These are phyloP conservation scores for Andrena bicolor DNA, from an alignment of 2,888 invertebrate species.

Conservation along the genomic window DNA sequence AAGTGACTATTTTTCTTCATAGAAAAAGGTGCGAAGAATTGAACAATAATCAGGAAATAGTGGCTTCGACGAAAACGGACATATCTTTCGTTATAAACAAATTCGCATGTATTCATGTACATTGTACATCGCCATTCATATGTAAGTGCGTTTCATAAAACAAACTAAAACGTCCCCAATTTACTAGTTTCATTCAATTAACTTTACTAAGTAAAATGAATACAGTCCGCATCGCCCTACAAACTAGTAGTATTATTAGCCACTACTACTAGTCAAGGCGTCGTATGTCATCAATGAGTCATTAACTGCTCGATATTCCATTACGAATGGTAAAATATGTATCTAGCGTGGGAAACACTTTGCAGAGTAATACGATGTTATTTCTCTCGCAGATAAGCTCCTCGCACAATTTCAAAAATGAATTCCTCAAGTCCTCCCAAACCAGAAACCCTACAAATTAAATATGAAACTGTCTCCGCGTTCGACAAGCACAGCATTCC, in stretches of 20 bases:
- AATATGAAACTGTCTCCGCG: neutral
- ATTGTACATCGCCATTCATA: neutral
- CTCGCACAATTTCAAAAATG: neutral
- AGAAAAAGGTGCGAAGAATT: neutral
- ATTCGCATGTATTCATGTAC: slow-evolving; percentile 27
- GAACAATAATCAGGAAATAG: slow-evolving; percentile 16
- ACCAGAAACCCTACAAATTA: neutral
- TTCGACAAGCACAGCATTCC: neutral
- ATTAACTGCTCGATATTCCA: slow-evolving; percentile 54
- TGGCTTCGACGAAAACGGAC: neutral
- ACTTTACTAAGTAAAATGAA: neutral
- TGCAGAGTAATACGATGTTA: slow-evolving; percentile 18
- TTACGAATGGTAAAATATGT: slow-evolving; percentile 64
- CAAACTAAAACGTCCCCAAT: slow-evolving; percentile 55
- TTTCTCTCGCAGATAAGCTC: neutral
- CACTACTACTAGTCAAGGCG: slow-evolving; percentile 35
- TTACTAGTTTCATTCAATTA: slow-evolving; percentile 2
- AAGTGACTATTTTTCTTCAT: neutral
- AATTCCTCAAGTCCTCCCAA: neutral
- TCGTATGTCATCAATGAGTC: slow-evolving; percentile 52
- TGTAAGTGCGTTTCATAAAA: slow-evolving; percentile 60
- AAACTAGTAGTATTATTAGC: slow-evolving; percentile 1
- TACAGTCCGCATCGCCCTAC: neutral
- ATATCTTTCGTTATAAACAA: slow-evolving; percentile 50
- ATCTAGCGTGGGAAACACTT: slow-evolving; percentile 64